Conservation (phyloP, 2,113 vertebrate genomes). For the Archocentrus centrarchus region DNA sequence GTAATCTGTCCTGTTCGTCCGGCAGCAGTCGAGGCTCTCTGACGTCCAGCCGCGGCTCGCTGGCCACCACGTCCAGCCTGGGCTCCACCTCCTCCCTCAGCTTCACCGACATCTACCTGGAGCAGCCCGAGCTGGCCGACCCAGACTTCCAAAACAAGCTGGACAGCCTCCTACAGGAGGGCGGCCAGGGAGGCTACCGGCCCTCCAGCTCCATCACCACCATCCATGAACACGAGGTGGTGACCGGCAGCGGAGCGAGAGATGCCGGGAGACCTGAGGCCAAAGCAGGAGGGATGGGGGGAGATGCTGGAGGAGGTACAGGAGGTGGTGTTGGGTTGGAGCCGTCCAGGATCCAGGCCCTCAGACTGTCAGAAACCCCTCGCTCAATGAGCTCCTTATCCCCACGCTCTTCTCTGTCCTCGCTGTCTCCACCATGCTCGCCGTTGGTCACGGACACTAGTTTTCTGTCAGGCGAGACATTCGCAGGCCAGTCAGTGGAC, state of each 20-base stretch:
- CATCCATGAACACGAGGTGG: constrained; percentile 94
- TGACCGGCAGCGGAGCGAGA: constrained; percentile 67
- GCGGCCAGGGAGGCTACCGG: constrained; percentile 78
- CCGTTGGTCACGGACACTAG: constrained; percentile 86
- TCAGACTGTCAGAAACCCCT: constrained; percentile 89
- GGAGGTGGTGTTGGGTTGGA: background rate
- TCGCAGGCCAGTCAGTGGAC: constrained; percentile 78
- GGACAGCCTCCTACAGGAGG: constrained; percentile 90
- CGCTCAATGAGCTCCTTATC: constrained; percentile 93
- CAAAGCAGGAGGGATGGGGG: background rate
- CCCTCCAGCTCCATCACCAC: constrained; percentile 95
- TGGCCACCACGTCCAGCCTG: constrained; percentile 91
- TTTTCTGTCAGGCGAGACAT: constrained; percentile 87
- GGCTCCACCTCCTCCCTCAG: constrained; percentile 94
- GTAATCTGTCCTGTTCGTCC: constrained; percentile 94
- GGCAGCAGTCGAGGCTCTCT: constrained; percentile 95
- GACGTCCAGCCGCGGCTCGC: constrained; percentile 91
- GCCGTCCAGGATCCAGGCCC: constrained; percentile 77
- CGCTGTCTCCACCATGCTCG: constrained; percentile 94
- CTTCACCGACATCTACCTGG: constrained; percentile 92
- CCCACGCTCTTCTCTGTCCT: constrained; percentile 94
- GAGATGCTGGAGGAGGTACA: constrained; percentile 18
- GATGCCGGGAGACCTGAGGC: background rate
- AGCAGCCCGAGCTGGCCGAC: constrained; percentile 88
- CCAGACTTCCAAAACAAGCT: constrained; percentile 91